A percentile compares a stretch with the other conserved stretches of the same genome.
Conservation (phyloP, 2,888 invertebrate genomes). For the Idaea straminata region DNA sequence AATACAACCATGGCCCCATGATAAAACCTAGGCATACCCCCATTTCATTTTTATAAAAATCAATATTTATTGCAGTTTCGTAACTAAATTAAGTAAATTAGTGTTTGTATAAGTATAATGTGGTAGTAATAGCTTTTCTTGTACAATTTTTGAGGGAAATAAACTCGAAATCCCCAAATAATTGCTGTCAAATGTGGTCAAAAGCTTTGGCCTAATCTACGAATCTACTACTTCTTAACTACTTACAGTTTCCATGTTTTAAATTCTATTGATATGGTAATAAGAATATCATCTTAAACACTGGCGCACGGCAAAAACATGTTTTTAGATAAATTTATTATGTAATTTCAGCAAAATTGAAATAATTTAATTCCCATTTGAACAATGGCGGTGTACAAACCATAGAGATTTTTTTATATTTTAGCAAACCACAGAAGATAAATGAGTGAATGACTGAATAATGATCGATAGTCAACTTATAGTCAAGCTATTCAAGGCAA, state of each 20-base stretch:
- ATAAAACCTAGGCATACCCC: neutral
- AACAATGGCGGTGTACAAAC: neutral
- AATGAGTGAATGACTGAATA: neutral
- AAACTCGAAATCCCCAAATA: neutral
- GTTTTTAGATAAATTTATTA: neutral
- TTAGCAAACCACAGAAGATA: neutral
- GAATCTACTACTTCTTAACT: neutral
- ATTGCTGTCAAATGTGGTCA: neutral
- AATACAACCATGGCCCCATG: neutral
- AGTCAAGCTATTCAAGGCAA: no score
- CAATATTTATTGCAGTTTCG: neutral
- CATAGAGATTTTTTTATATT: neutral
- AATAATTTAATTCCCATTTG: neutral
- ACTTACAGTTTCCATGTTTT: neutral
- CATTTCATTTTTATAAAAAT: neutral
- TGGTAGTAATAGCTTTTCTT: neutral
- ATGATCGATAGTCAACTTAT: neutral
- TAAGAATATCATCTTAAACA: neutral
- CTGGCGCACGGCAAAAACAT: neutral
- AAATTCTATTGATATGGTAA: neutral
- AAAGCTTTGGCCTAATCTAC: neutral
- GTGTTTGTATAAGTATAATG: neutral
- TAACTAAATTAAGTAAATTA: neutral
- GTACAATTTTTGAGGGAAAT: neutral
- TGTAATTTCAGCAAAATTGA: neutral